These are phyloP conservation scores for Meriones unguiculatus DNA, from an alignment of 2,113 vertebrate species.

Conservation along the genomic window DNA sequence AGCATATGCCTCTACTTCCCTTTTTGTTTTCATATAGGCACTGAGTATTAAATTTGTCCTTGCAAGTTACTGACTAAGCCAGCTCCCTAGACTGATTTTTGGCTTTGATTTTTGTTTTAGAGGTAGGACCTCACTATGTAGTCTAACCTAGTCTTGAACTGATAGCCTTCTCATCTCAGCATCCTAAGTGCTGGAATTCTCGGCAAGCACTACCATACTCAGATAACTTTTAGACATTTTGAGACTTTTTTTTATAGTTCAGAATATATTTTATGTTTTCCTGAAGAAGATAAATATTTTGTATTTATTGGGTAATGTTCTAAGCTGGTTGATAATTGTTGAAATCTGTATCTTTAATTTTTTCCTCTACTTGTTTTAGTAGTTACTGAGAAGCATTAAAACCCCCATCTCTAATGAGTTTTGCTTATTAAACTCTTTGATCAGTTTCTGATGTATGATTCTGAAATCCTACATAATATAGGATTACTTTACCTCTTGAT, in stretches of 20 bases:
- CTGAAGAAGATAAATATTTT: neutral
- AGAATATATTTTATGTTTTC: neutral
- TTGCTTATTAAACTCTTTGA: neutral
- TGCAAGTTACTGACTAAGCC: too few relatives aligned
- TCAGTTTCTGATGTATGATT: constrained; percentile 3
- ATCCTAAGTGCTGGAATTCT: neutral
- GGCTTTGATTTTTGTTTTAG: neutral
- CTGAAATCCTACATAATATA: neutral
- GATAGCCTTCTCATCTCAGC: neutral
- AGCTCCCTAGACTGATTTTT: neutral
- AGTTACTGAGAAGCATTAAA: neutral
- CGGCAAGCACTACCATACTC: neutral
- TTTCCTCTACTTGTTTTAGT: neutral
- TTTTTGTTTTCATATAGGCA: neutral
- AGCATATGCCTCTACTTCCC: too few relatives aligned
- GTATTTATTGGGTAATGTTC: neutral
- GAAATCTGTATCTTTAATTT: neutral
- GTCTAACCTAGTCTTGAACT: neutral
- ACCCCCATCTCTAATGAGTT: neutral
- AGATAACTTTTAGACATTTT: neutral
- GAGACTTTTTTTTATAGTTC: neutral
- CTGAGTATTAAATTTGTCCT: neutral
- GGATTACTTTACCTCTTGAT: neutral
- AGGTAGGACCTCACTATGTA: neutral
- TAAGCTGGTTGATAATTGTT: neutral